phyloP scores from a whole-genome alignment of 2,888 invertebrate genomes.

The Lucinisca nassula region DNA sequence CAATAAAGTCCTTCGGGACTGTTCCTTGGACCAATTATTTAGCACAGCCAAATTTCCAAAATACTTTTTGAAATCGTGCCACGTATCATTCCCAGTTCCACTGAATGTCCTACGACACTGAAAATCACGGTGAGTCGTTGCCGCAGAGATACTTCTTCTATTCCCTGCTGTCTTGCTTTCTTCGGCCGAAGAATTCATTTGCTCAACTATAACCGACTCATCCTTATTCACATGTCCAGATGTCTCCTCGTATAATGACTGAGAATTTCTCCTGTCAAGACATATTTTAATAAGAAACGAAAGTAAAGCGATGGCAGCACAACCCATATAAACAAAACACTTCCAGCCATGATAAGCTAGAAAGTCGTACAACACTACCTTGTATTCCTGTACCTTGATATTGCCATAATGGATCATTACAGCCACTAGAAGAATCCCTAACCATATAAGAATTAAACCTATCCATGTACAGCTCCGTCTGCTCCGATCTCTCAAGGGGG shows the following conservation, averaged over 20 bases:
- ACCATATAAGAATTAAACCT: background rate
- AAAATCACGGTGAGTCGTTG: conserved; percentile 2
- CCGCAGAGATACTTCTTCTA: background rate
- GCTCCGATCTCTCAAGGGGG: background rate
- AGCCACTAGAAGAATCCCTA: background rate
- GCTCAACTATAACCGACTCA: background rate
- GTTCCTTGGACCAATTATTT: conserved; percentile 25
- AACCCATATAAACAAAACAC: background rate
- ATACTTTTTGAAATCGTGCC: conserved; percentile 26
- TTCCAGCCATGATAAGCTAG: background rate
- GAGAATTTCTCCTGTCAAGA: background rate
- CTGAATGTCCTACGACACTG: conserved; percentile 24
- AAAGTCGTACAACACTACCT: background rate
- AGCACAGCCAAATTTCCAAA: conserved; percentile 31
- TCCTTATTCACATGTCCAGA: background rate
- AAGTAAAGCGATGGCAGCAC: background rate
- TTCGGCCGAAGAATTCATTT: conserved; percentile 3
- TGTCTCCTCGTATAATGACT: background rate
- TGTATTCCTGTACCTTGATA: background rate
- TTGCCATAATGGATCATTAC: background rate
- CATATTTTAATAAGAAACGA: background rate
- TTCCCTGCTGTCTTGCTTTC: background rate
- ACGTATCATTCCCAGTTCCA: conserved; percentile 27
- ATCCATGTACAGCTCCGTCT: no score
- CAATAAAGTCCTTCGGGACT: conserved; percentile 32